Evolutionary conservation across 2,888 invertebrate species (phyloP), one percentile per base, ranked within the genome.

Genomic region (Hetaerina titia): DNA sequence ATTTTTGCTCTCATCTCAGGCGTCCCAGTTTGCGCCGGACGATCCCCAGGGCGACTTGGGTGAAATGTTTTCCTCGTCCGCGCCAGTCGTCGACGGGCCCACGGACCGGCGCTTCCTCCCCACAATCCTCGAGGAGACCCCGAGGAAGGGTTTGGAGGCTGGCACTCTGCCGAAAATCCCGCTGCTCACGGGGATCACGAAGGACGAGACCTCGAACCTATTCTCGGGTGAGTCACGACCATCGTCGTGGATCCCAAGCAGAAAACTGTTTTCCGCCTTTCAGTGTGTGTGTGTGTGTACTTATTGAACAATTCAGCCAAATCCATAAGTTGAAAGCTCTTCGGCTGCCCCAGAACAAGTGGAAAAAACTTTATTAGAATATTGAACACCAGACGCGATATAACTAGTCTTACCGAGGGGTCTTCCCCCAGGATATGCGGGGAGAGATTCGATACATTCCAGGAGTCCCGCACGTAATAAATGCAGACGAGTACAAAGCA

Each of bases 151-250:
- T 4, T 96, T 98, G 94, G 97, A 97, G 95, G 97, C 97, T 60
- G 97, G 97, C 58, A 97, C 97, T 74, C 97, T 97, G 95, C 97
- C 97, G 0, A 97, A 97, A 4, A 97, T 98, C 25, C 98, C 98
- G 0, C 96, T 98, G 95, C 97, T 98, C 19, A 98, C 98, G 0
- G 98, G 98, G 0, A 98, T 98, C 5, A 97, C 98, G 0, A 98
- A 98, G 92, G 98, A 98, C 89, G 98, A 98, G 96, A 98, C 98
- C 0, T 97, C 97, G 2, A 97, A 97, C 45, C 98, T 98, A 56
- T 97, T 98, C 19, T 97, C 97, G 96, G 98, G 98, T 97, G 97
- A 96, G 57, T 96, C n/a, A n/a, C n/a, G n/a, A n/a, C n/a, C n/a
- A n/a, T n/a, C n/a, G 96, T 57, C n/a, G 45, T 45, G 45, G 45